These are phyloP conservation scores for Mus minutoides DNA, from an alignment of 2,797 vertebrate genomes.

Conservation along the genomic window DNA sequence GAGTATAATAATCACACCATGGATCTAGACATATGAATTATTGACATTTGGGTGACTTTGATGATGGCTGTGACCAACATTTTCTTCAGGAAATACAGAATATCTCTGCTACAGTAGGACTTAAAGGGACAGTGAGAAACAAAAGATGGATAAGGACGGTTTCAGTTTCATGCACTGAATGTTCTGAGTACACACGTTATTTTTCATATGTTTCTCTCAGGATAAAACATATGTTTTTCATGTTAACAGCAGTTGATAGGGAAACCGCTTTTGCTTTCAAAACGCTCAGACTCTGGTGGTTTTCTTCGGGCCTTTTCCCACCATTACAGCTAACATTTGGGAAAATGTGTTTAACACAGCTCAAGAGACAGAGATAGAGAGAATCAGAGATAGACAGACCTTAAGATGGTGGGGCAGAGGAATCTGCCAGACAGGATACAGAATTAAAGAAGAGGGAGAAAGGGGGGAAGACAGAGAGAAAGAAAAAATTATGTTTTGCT, in stretches of 20 bases:
- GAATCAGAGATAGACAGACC: background rate
- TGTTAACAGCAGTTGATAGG: background rate
- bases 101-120: background rate
- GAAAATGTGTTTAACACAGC: background rate
- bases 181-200: background rate
- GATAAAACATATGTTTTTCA: constrained; percentile 33
- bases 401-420: background rate
- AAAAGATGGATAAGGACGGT: background rate
- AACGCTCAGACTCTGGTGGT: background rate
- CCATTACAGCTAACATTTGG: background rate
- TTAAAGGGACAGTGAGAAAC: background rate
- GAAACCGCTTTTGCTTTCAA: constrained; percentile 46
- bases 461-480: background rate
- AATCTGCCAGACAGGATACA: background rate
- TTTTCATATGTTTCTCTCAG: constrained; percentile 5
- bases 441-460: background rate
- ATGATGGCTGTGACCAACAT: background rate
- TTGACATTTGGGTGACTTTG: background rate
- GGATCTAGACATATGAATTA: background rate
- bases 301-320: background rate
- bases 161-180: constrained; percentile 10
- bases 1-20: background rate
- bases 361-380: background rate
- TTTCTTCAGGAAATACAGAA: background rate
- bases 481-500: background rate